phyloP scores from a whole-genome alignment of 2,113 vertebrate genomes.

The Phasianus colchicus region DNA sequence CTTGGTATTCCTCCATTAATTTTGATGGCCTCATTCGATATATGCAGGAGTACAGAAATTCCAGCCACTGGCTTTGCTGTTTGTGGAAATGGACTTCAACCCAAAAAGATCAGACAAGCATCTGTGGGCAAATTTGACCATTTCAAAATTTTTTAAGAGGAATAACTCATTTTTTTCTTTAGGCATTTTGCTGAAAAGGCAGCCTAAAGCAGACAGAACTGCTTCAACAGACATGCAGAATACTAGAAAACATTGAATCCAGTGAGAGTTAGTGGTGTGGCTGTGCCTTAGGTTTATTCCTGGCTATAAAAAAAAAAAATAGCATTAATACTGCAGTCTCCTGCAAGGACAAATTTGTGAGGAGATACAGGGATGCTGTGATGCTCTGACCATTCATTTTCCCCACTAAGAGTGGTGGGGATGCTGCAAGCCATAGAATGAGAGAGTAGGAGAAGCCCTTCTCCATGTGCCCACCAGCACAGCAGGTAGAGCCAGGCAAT shows the following conservation, averaged over 20 bases:
- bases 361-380: neutral
- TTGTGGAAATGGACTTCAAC: neutral
- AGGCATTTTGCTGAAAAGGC: neutral
- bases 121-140: neutral
- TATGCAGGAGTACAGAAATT: neutral
- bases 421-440: neutral
- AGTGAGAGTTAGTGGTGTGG: neutral
- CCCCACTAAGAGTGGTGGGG: fast-evolving
- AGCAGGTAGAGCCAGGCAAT: neutral
- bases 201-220: neutral
- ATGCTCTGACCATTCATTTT: neutral
- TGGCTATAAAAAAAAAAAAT: neutral
- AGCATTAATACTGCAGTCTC: neutral
- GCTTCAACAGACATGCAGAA: neutral
- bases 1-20: neutral
- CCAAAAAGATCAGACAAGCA: neutral
- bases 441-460: neutral
- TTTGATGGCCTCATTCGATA: neutral
- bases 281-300: neutral
- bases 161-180: neutral
- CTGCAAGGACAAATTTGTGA: neutral
- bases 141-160: neutral
- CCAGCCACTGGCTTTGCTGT: neutral
- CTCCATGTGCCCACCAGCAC: neutral
- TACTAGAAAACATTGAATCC: neutral